phyloP scores from a whole-genome alignment of 2,797 vertebrate species.

The Eospalax fontanierii region DNA sequence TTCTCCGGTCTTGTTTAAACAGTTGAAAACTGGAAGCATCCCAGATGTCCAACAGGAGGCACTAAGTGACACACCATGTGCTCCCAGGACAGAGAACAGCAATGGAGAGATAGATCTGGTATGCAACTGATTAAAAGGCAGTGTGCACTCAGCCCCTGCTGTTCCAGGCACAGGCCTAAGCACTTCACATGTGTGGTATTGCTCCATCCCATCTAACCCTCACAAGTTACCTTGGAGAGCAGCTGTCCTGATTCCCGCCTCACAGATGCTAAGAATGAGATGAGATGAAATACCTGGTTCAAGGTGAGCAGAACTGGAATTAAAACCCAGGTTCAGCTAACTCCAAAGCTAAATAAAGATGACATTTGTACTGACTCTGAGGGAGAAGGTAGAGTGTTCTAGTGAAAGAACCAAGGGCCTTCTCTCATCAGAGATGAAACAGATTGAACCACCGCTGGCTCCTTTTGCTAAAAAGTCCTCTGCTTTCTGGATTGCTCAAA shows the following conservation, averaged over 20 bases:
- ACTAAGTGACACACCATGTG: background rate
- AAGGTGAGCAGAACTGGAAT: background rate
- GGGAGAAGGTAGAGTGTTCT: background rate
- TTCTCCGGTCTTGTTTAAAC: constrained; percentile 16
- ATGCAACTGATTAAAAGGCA: background rate
- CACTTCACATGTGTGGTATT: background rate
- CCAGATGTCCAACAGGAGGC: background rate
- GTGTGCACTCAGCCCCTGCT: background rate
- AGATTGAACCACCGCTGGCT: background rate
- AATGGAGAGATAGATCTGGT: background rate
- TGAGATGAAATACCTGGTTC: background rate
- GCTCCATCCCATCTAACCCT: background rate
- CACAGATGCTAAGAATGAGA: constrained; percentile 16
- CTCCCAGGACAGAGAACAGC: background rate
- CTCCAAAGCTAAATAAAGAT: background rate
- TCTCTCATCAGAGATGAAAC: background rate
- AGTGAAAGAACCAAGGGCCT: background rate
- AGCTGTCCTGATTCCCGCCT: background rate
- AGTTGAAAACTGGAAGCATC: constrained; percentile 23
- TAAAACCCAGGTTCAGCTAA: background rate
- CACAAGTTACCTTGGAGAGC: background rate
- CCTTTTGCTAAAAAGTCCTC: background rate
- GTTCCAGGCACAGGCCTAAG: background rate
- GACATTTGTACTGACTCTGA: background rate
- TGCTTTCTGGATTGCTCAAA: background rate